These are phyloP conservation scores for Rhizomys pruinosus DNA, from an alignment of 2,113 vertebrate genomes.

Conservation along the genomic window DNA sequence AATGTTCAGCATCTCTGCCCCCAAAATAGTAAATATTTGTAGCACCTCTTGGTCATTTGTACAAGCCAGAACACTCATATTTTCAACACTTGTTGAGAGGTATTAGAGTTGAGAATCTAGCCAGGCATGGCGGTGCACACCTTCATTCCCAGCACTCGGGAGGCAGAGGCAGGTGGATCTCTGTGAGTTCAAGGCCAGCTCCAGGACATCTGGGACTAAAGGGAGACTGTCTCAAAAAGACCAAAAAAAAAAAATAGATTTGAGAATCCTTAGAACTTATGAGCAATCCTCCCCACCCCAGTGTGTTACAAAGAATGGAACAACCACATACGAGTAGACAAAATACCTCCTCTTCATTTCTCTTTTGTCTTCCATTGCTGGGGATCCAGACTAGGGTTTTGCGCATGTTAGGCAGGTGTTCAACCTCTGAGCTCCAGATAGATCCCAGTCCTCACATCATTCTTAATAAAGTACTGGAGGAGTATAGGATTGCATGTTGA, in stretches of 20 bases:
- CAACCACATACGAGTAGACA: not conserved
- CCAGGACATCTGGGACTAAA: too few species aligned
- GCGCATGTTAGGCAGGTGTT: not conserved
- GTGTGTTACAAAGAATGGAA: not conserved
- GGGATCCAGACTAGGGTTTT: not conserved
- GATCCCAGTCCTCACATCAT: not conserved
- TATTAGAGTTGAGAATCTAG: slow-evolving; percentile 25
- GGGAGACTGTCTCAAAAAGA: too few species aligned
- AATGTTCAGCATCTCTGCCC: not conserved
- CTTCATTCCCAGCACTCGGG: too few species aligned
- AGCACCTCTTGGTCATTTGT: not conserved
- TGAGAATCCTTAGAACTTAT: slow-evolving; percentile 39
- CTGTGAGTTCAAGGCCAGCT: too few species aligned
- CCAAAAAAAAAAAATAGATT: too few species aligned
- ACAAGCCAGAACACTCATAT: not conserved
- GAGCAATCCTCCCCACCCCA: not conserved
- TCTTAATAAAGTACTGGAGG: slow-evolving; percentile 23
- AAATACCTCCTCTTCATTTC: not conserved
- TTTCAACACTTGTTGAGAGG: not conserved
- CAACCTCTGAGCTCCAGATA: not conserved
- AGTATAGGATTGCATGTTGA: not conserved
- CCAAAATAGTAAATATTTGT: not conserved
- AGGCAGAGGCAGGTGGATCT: too few species aligned
- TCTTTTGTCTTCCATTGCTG: not conserved
- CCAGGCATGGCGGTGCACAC: too few species aligned